Evolutionary conservation across 92 coral and sea anemone species (phyloP), one percentile per base, ranked within the genome.

Genomic region (Umimayanthus kanabou): DNA sequence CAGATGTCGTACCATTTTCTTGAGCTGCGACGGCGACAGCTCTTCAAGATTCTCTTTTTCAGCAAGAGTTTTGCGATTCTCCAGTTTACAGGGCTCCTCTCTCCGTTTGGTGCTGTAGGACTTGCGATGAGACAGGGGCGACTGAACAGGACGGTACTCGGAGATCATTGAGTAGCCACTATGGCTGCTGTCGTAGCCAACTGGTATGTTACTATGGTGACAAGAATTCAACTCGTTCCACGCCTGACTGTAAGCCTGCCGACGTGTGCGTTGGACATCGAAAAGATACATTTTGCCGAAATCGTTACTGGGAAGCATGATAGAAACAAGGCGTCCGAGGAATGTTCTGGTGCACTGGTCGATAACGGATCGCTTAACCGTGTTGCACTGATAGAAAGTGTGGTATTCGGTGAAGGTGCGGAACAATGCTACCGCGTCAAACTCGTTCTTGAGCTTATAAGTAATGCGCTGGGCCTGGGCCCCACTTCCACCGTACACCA

Each of bases 341-440:
- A 94, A 85, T 49, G 99, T 97, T 83, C 98, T 89, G 33, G 99
- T 97, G 85, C 95, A 93, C 88, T 97, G 99, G 77, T 97, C 99
- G 64, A 97, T 92, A 20, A 97, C 99, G 50, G 99, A 97, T 37
- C 96, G 95, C 83, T 97, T 97, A 53, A 97, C 98, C 6, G 96
- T 92, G 89, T 93, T 97, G 57, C 99, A 97, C 88, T 97, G 98
- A 86, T 93, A 97, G 87, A 97, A 97, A 13, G 99, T 97, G 94
- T 97, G 99, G 93, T 90, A 95, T 81, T 97, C 99, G 23, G 99
- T 97, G 85, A 97, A 97, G 23, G 99, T 94, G 57, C 99, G 97
- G 85, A 97, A 97, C 90, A 97, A 55, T 6, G 96, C 94, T 37
- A 97, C 95, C 5, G 99, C 98, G 66, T 91, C 97, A 39, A 78